phyloP scores from a whole-genome alignment of 2,797 vertebrate species.

The Otolemur crassicaudatus region DNA sequence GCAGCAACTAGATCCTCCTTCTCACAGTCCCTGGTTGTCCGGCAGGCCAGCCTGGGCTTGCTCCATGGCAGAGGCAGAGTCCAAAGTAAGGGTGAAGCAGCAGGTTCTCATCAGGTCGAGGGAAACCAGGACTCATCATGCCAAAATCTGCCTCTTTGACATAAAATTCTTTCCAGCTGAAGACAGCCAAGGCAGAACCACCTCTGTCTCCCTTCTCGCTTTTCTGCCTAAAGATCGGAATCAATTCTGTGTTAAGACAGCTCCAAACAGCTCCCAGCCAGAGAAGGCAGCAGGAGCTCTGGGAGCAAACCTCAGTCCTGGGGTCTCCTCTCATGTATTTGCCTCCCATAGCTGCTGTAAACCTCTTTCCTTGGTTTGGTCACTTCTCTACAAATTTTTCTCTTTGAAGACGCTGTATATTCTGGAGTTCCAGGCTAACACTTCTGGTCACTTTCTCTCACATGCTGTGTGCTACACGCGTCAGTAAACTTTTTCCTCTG shows the following conservation, averaged over 20 bases:
- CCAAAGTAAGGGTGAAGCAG: background rate
- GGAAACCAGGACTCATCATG: background rate
- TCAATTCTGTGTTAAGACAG: background rate
- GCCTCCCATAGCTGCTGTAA: background rate
- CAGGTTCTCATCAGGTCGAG: background rate
- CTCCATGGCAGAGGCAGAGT: background rate
- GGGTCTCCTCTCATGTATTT: background rate
- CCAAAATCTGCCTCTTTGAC: background rate
- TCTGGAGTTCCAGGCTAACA: background rate
- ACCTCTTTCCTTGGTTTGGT: background rate
- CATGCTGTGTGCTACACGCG: background rate
- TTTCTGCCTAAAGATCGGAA: background rate
- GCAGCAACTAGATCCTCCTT: background rate
- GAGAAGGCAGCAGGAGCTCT: background rate
- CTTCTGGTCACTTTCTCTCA: background rate
- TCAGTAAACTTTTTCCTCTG: background rate
- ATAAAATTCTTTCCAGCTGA: background rate
- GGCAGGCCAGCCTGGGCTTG: background rate
- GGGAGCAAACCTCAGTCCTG: too few relatives aligned
- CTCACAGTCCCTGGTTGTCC: background rate
- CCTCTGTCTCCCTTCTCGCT: background rate
- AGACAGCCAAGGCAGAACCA: background rate
- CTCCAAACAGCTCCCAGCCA: background rate
- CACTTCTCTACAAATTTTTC: background rate
- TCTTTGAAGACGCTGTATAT: background rate